Evolutionary conservation across 2,888 invertebrate genomes (phyloP).

Genomic region (Lutraria lutraria): DNA sequence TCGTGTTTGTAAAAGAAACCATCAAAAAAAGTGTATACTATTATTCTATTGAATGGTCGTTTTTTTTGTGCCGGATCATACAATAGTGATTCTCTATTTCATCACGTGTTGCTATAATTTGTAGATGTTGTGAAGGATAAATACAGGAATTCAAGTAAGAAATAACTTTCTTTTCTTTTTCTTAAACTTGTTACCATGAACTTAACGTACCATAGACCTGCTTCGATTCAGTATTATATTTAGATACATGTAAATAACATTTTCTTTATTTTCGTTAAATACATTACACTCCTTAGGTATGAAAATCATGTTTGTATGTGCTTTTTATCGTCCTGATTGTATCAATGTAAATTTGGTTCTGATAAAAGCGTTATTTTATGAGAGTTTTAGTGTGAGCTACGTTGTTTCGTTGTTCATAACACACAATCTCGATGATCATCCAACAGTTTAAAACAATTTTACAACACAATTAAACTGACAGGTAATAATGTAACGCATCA

Average conservation of each 20-base stretch:
- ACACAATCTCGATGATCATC: background rate
- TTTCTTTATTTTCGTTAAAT: no score
- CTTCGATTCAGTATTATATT: background rate
- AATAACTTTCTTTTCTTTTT: background rate
- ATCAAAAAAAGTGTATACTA: slow-evolving; percentile 6
- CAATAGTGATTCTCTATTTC: background rate
- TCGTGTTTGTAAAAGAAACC: background rate
- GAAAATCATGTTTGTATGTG: background rate
- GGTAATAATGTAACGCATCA: background rate
- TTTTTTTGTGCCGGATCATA: slow-evolving; percentile 11
- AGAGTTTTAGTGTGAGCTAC: background rate
- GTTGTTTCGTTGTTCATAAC: background rate
- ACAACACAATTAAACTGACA: background rate
- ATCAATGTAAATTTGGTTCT: background rate
- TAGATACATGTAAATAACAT: background rate
- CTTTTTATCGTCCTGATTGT: background rate
- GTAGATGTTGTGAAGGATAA: background rate
- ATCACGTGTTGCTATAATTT: background rate
- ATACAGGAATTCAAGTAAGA: background rate
- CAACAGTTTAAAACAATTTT: background rate
- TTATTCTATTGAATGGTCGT: background rate
- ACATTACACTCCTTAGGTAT: background rate
- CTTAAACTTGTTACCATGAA: background rate
- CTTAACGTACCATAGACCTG: background rate
- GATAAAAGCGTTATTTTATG: background rate